Evolutionary conservation across 2,888 invertebrate species (phyloP), one percentile per base, ranked within the genome.

Genomic region (Clostera curtula): DNA sequence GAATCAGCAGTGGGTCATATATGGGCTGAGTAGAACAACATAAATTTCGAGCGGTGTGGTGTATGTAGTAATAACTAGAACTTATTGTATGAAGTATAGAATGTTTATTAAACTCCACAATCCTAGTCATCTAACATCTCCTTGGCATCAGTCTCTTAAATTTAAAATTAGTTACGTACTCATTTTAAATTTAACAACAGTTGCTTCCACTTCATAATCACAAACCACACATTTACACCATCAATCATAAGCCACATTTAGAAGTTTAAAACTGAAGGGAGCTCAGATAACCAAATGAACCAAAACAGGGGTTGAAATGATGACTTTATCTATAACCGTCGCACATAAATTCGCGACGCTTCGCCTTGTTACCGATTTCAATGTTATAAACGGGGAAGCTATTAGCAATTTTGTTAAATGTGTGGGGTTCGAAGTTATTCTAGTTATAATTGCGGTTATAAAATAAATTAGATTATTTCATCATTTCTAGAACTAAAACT

Each of bases 271-370:
- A 31, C 29, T 40, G 27, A 30, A 47, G 44, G 37, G 43, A 46
- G 31, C 43, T 10, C 17, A 34, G 38, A 41, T 24, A 36, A 44
- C 48, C 34, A 44, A 48, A 49, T 49, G 49, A 48, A 14, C 32
- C 33, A 40, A 36, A 41, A 36, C 37, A 43, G 42, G 47, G 48
- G 43, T 41, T 27, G 26, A 31, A 30, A 38, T 58, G 62, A 72
- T 51, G 57, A 40, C 70, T 71, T 55, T 54, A 71, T 71, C 54
- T 30, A 28, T 38, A 45, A 35, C 62, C 68, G 70, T 49, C 31
- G 36, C 43, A 40, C 45, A 34, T 40, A 35, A 40, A 67, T 72
- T 67, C 36, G 63, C 33, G 39, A 52, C 51, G 63, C 60, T 44
- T 56, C 47, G 65, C 49, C 46, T 53, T 39, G 60, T 70, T 70